Evolutionary conservation across 1,140 invertebrate genomes (phyloP).

Genomic region (Sarcophaga bullata): DNA sequence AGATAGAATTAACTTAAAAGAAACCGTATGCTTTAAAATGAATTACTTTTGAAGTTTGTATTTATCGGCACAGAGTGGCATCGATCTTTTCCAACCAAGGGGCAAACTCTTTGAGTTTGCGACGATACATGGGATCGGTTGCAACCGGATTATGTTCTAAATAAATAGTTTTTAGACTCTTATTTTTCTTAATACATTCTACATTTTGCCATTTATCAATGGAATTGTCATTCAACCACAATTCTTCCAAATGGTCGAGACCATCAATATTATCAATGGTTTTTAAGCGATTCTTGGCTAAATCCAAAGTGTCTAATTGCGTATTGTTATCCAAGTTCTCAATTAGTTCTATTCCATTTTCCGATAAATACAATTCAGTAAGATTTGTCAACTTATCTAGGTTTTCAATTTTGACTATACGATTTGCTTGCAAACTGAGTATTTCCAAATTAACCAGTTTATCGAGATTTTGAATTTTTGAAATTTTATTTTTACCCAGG

Average conservation of each 20-base stretch:
- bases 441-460: constrained; percentile 80
- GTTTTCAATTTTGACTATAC: constrained; percentile 89
- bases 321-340: constrained; percentile 78
- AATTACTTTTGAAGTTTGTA: background rate
- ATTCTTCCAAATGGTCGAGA: constrained; percentile 83
- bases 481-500: constrained; percentile 97
- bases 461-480: constrained; percentile 87
- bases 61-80: constrained; percentile 83
- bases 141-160: constrained; percentile 92
- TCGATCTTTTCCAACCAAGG: constrained; percentile 93
- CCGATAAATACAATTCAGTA: constrained; percentile 91
- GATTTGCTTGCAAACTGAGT: constrained; percentile 91
- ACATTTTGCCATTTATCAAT: constrained; percentile 88
- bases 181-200: constrained; percentile 78
- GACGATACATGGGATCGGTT: constrained; percentile 85
- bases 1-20: background rate
- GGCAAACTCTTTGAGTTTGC: constrained; percentile 89
- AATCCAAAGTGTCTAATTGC: constrained; percentile 86
- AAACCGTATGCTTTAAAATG: background rate
- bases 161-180: constrained; percentile 89
- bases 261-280: constrained; percentile 82
- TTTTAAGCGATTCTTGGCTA: constrained; percentile 89
- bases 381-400: constrained; percentile 78
- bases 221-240: constrained; percentile 97
- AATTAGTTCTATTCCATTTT: constrained; percentile 88